Evolutionary conservation across 2,888 invertebrate species (phyloP).

Genomic region (Aelia acuminata): DNA sequence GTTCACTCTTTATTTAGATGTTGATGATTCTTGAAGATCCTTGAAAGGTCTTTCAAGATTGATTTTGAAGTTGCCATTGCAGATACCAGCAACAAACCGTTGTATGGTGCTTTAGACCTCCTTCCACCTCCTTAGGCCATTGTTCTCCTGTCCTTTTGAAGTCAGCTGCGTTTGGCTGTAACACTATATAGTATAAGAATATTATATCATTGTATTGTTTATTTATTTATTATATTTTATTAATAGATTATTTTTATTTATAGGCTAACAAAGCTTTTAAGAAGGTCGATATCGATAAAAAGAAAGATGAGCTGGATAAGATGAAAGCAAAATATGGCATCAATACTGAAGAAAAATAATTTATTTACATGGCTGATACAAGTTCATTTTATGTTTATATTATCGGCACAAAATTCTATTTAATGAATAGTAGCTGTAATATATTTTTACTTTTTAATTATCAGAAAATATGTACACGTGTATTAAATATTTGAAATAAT

Average conservation of each 20-base stretch:
- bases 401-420: not conserved
- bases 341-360: slow-evolving; percentile 64
- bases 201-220: not conserved
- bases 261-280: slow-evolving; percentile 93
- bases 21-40: too few species aligned
- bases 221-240: not conserved
- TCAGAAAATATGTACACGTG: not conserved
- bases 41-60: too few species aligned
- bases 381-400: not conserved
- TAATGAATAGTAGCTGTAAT: not conserved
- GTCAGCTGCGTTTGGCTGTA: too few species aligned
- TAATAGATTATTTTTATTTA: slow-evolving; percentile 62
- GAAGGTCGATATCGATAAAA: slow-evolving; percentile 94
- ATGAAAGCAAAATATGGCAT: slow-evolving; percentile 96
- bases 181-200: too few species aligned
- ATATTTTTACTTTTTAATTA: not conserved
- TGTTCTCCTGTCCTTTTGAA: too few species aligned
- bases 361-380: not conserved
- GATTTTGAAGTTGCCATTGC: too few species aligned
- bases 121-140: too few species aligned
- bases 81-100: too few species aligned
- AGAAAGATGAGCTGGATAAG: slow-evolving; percentile 94
- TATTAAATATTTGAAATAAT: not conserved
- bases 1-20: too few species aligned
- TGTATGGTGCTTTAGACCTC: too few species aligned